A percentile compares a stretch with the other conserved stretches of the same genome.
Evolutionary conservation across 2,797 vertebrate species (phyloP).

Genomic region (Luscinia megarhynchos): DNA sequence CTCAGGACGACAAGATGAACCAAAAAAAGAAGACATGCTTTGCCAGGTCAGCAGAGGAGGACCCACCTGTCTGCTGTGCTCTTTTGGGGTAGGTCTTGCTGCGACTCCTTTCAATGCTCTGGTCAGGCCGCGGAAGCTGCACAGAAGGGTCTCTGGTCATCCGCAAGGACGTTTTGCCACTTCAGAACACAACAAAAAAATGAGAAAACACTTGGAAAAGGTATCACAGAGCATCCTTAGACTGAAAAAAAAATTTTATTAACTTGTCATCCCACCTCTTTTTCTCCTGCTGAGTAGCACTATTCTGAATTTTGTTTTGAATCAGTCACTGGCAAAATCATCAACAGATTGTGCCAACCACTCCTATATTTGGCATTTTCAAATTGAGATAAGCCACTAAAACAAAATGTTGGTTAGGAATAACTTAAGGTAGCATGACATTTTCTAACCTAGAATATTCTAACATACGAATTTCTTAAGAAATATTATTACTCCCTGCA

Average conservation of each 20-base stretch:
- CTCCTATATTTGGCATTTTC: neutral
- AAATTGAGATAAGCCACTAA: neutral
- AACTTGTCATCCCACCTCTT: neutral
- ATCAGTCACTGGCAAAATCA: neutral
- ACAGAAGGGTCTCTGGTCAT: constrained; percentile 84
- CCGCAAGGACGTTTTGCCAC: constrained; percentile 83
- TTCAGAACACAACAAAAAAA: constrained; percentile 58
- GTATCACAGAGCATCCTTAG: neutral
- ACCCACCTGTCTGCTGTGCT: constrained; percentile 78
- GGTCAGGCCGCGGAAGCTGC: constrained; percentile 83
- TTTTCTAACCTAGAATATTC: neutral
- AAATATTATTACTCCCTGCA: neutral
- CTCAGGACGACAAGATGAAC: neutral
- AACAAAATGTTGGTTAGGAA: neutral
- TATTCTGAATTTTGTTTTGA: neutral
- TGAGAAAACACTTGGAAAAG: constrained; percentile 33
- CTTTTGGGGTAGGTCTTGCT: constrained; percentile 91
- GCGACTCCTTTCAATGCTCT: constrained; percentile 82
- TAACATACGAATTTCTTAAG: neutral
- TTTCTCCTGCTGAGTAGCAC: neutral
- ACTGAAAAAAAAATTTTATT: neutral
- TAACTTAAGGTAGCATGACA: neutral
- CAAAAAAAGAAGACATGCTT: neutral
- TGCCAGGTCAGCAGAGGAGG: neutral
- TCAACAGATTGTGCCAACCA: neutral